Percentiles rank a stretch among this genome's conserved stretches.
Conservation (phyloP, 2,888 invertebrate species). For the Acrobasis consociella region DNA sequence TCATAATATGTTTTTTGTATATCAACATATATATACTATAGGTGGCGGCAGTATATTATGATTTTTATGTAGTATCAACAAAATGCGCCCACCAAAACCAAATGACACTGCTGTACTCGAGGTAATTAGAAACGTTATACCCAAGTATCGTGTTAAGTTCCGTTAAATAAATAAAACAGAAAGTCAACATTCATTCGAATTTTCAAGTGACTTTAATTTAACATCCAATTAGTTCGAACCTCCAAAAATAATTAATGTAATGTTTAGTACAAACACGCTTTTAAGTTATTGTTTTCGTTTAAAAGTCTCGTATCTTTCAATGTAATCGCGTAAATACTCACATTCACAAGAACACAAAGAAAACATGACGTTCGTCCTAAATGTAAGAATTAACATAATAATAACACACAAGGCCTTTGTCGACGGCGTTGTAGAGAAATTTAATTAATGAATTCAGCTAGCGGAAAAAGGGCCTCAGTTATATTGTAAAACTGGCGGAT, state of each 20-base stretch:
- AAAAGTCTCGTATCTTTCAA: neutral
- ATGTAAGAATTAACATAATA: slow-evolving; percentile 46
- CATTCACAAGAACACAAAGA: slow-evolving; percentile 26
- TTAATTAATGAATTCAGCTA: slow-evolving; percentile 48
- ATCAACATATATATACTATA: too few species aligned
- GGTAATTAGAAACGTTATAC: too few species aligned
- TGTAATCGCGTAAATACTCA: neutral
- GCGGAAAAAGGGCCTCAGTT: neutral
- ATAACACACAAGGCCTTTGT: slow-evolving; percentile 39
- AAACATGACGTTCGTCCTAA: slow-evolving; percentile 31
- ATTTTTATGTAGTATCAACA: too few species aligned
- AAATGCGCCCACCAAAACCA: too few species aligned
- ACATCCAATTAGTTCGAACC: too few species aligned
- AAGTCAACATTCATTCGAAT: too few species aligned
- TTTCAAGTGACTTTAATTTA: too few species aligned
- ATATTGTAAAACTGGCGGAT: neutral
- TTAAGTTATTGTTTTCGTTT: neutral
- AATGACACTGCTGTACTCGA: too few species aligned
- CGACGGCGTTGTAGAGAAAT: slow-evolving; percentile 36
- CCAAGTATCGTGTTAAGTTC: too few species aligned
- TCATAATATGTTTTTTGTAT: too few species aligned
- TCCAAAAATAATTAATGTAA: neutral
- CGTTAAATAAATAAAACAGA: too few species aligned
- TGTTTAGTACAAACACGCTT: neutral
- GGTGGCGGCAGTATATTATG: too few species aligned